phyloP scores from a whole-genome alignment of 2,888 invertebrate species.

The Andrena minutula region DNA sequence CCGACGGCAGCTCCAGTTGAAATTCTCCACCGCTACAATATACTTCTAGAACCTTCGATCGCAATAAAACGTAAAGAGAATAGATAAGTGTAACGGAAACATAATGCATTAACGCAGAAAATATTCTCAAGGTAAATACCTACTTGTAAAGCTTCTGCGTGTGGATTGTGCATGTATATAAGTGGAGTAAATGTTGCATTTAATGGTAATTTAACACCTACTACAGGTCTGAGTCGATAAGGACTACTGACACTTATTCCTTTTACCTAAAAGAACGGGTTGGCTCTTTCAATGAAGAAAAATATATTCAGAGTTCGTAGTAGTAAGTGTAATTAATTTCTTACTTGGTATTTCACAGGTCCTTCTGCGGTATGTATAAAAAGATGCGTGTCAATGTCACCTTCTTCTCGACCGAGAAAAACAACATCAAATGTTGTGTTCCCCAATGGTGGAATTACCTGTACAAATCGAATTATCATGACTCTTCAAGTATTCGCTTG shows the following conservation, averaged over 20 bases:
- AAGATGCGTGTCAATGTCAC: conserved; percentile 93
- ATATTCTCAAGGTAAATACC: conserved; percentile 16
- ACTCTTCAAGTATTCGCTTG: neutral
- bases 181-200: conserved; percentile 96
- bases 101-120: neutral
- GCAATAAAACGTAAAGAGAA: neutral
- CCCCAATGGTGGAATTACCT: conserved; percentile 95
- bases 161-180: conserved; percentile 98
- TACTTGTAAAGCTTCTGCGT: conserved; percentile 94
- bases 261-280: conserved; percentile 87
- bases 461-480: conserved; percentile 72
- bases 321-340: conserved; percentile 23
- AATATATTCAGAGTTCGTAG: conserved; percentile 15
- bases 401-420: conserved; percentile 96
- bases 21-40: conserved; percentile 96
- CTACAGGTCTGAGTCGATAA: conserved; percentile 95
- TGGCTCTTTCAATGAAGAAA: conserved; percentile 1
- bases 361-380: conserved; percentile 98
- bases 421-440: conserved; percentile 98
- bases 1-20: conserved; percentile 93
- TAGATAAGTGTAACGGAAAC: neutral
- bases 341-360: conserved; percentile 93
- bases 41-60: conserved; percentile 90
- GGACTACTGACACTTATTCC: conserved; percentile 95
- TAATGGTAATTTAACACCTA: conserved; percentile 95